These are phyloP conservation scores for Erebia epiphron DNA, from an alignment of 2,888 invertebrate genomes.

Conservation along the genomic window DNA sequence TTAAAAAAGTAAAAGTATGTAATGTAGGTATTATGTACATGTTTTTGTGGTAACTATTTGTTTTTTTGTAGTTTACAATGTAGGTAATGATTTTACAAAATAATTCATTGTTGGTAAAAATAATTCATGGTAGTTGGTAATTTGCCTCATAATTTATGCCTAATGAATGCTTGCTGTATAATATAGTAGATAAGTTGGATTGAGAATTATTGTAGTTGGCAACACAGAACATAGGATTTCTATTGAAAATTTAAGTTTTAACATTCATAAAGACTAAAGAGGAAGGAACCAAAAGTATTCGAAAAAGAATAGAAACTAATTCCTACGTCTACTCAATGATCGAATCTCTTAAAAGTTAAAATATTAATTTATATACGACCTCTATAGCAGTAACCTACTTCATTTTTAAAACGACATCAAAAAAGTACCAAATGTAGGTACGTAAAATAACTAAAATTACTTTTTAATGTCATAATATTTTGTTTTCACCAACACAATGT, in stretches of 20 bases:
- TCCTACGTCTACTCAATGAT: too few relatives aligned
- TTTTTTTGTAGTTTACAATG: not conserved
- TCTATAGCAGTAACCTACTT: too few relatives aligned
- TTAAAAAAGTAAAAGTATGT: too few relatives aligned
- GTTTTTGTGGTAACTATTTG: too few relatives aligned
- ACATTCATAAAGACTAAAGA: not conserved
- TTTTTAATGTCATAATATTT: too few relatives aligned
- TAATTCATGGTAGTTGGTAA: not conserved
- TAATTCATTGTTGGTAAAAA: not conserved
- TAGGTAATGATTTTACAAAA: not conserved
- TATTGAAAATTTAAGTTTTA: not conserved
- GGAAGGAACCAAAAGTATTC: not conserved
- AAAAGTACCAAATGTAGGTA: too few relatives aligned
- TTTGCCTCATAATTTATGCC: not conserved
- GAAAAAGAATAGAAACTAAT: too few relatives aligned
- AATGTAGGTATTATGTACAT: not conserved
- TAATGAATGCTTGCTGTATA: not conserved
- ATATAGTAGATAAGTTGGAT: conserved; percentile 1
- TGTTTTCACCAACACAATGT: too few relatives aligned
- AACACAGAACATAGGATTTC: not conserved
- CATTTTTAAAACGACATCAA: too few relatives aligned
- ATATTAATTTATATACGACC: too few relatives aligned
- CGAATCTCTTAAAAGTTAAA: too few relatives aligned
- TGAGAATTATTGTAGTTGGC: not conserved
- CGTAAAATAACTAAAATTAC: too few relatives aligned